Percentiles rank a stretch among this genome's conserved stretches.
phyloP scores from a whole-genome alignment of 2,113 vertebrate species.

The Ivindomyrus marchei region DNA sequence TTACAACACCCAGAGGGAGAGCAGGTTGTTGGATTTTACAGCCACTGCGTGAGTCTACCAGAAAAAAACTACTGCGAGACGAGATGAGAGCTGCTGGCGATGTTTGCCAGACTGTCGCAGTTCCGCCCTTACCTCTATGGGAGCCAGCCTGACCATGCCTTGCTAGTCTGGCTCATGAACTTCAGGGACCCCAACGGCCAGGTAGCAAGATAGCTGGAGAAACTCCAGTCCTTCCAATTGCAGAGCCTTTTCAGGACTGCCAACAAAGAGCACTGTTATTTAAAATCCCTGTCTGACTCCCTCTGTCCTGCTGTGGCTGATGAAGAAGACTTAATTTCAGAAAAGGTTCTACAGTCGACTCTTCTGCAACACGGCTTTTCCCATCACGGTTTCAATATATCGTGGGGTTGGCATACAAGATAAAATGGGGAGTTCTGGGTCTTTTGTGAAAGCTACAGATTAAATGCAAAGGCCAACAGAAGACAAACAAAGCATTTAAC shows the following conservation, averaged over 20 bases:
- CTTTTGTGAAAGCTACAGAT: background rate
- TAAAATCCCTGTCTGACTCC: background rate
- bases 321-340: background rate
- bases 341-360: background rate
- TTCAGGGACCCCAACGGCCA: background rate
- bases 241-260: background rate
- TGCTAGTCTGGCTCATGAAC: background rate
- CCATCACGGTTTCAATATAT: background rate
- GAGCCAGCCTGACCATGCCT: background rate
- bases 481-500: background rate
- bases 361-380: background rate
- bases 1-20: background rate
- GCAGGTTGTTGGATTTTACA: background rate
- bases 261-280: background rate
- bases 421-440: background rate
- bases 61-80: background rate
- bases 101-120: background rate
- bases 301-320: background rate
- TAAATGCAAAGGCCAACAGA: background rate
- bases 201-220: background rate
- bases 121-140: background rate
- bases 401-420: background rate
- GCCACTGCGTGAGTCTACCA: background rate
- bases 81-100: background rate
- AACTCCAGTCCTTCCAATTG: background rate